phyloP scores from a whole-genome alignment of 1,140 invertebrate species.

The Pararge aegeria region DNA sequence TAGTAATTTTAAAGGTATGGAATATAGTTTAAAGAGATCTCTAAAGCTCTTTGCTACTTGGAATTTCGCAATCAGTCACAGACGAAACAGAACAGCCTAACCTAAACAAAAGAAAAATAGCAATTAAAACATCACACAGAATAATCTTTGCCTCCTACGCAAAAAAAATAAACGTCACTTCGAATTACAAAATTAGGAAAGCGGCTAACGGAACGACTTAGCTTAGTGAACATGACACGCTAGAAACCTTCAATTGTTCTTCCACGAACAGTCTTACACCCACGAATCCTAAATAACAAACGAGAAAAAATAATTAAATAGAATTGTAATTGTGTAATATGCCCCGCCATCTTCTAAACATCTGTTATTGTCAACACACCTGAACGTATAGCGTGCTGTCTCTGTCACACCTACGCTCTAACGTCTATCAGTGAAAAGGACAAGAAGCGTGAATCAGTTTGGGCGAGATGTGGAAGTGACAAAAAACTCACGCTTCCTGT shows the following conservation, averaged over 20 bases:
- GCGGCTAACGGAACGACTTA: conserved; percentile 44
- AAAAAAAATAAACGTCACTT: conserved; percentile 49
- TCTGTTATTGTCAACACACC: conserved; percentile 79
- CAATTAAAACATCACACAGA: neutral
- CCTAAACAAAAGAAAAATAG: neutral
- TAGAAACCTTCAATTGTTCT: conserved; percentile 53
- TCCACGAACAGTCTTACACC: conserved; percentile 43
- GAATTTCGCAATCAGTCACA: too few relatives aligned
- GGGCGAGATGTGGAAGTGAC: conserved; percentile 73
- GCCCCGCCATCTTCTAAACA: conserved; percentile 67
- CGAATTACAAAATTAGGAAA: conserved; percentile 50
- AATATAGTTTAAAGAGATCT: too few relatives aligned
- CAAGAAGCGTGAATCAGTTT: conserved; percentile 42
- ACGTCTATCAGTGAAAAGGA: conserved; percentile 42
- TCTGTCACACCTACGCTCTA: conserved; percentile 30
- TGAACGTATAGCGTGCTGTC: conserved; percentile 52
- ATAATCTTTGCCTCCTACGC: conserved; percentile 21
- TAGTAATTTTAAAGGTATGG: too few relatives aligned
- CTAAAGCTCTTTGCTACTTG: too few relatives aligned
- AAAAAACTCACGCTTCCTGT: conserved; percentile 78
- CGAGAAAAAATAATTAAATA: conserved; percentile 75
- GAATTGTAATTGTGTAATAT: conserved; percentile 77
- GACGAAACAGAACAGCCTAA: neutral
- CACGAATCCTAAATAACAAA: conserved; percentile 55
- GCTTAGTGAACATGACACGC: conserved; percentile 44